Percentiles rank a stretch among this genome's conserved stretches.
Evolutionary conservation across 1,140 invertebrate species (phyloP).

Genomic region (Dendroctonus ponderosae): DNA sequence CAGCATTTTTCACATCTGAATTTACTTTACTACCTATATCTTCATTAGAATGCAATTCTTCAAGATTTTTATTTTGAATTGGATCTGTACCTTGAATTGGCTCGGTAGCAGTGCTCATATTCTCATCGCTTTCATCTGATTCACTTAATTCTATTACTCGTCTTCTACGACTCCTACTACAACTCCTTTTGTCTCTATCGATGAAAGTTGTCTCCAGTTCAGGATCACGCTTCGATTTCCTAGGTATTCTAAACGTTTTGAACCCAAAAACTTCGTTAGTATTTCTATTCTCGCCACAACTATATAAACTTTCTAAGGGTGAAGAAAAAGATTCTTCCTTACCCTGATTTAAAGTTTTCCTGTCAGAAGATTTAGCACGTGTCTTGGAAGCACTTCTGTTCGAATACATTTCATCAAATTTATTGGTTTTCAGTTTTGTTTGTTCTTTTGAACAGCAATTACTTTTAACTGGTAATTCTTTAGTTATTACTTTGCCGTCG

Average conservation of each 20-base stretch:
- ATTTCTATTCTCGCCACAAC: conserved; percentile 47
- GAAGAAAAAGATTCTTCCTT: conserved; percentile 42
- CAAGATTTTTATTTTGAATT: too few species aligned
- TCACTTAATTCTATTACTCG: neutral
- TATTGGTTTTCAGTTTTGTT: neutral
- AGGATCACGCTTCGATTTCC: conserved; percentile 56
- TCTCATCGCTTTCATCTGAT: neutral
- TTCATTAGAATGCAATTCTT: too few species aligned
- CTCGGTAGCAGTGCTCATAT: neutral
- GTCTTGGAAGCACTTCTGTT: conserved; percentile 24
- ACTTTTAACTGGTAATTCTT: too few species aligned
- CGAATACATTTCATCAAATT: conserved; percentile 40
- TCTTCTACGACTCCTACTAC: neutral
- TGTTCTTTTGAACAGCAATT: too few species aligned
- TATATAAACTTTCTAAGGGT: conserved; percentile 61
- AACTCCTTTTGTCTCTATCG: neutral
- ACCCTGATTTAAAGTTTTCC: neutral
- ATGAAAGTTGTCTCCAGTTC: neutral
- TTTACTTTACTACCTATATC: too few species aligned
- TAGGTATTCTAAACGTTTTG: conserved; percentile 66
- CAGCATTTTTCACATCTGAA: too few species aligned
- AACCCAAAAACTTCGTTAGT: conserved; percentile 57
- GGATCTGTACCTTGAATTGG: too few species aligned
- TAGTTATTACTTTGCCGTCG: too few species aligned
- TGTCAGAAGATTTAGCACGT: conserved; percentile 20